phyloP scores from a whole-genome alignment of 2,888 invertebrate species.

The Ligdia adustata region DNA sequence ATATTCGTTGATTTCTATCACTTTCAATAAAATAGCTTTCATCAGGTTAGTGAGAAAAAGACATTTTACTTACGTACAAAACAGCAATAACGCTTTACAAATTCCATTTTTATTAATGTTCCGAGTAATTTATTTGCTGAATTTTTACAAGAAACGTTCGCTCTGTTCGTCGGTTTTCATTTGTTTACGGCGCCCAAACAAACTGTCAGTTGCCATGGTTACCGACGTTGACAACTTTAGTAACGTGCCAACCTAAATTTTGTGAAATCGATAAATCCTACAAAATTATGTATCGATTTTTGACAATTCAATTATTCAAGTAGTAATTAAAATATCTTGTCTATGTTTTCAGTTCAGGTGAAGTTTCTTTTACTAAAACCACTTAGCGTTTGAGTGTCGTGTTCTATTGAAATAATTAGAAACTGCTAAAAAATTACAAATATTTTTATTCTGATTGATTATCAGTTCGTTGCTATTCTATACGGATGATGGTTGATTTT shows the following conservation, averaged over 20 bases:
- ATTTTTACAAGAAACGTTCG: conserved; percentile 50
- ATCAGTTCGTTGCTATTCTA: no score
- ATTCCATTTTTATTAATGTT: conserved; percentile 53
- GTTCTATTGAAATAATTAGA: no score
- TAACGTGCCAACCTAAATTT: conserved; percentile 44
- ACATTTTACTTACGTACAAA: conserved; percentile 53
- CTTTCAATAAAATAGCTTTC: conserved; percentile 24
- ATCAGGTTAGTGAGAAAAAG: neutral
- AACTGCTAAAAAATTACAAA: no score
- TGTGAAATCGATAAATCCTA: conserved; percentile 60
- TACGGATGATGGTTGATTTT: no score
- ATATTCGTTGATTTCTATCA: conserved; percentile 46
- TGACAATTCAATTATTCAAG: no score
- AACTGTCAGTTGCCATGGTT: conserved; percentile 62
- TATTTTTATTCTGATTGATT: no score
- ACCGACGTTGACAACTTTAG: conserved; percentile 65
- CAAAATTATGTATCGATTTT: conserved; percentile 36
- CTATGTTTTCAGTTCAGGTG: no score
- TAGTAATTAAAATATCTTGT: no score
- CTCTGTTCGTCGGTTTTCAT: conserved; percentile 66
- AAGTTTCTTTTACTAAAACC: no score
- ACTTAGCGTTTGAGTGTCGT: no score
- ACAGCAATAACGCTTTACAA: conserved; percentile 45
- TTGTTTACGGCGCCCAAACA: conserved; percentile 78
- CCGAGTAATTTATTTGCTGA: conserved; percentile 29